Percentiles rank a stretch among this genome's conserved stretches.
phyloP scores from a whole-genome alignment of 2,113 vertebrate species.

The Loxodonta africana region DNA sequence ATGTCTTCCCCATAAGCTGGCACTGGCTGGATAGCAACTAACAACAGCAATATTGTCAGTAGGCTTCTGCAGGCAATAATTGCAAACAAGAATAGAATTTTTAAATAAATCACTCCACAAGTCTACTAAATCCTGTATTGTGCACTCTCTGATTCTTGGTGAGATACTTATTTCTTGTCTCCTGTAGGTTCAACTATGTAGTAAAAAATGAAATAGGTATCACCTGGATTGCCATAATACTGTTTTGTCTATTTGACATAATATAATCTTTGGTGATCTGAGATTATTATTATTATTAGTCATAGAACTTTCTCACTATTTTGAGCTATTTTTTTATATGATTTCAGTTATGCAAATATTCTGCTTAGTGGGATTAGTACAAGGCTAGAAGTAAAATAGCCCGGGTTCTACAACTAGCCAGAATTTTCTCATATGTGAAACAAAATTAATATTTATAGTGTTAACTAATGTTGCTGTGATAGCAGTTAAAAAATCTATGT shows the following conservation, averaged over 20 bases:
- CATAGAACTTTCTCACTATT: neutral
- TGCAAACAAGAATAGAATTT: neutral
- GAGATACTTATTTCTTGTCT: neutral
- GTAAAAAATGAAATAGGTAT: neutral
- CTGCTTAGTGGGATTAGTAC: neutral
- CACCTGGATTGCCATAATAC: neutral
- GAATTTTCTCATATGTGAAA: neutral
- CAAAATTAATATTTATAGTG: neutral
- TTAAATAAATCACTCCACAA: neutral
- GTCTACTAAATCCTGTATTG: neutral
- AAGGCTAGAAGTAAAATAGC: neutral
- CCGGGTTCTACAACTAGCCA: neutral
- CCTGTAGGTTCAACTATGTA: neutral
- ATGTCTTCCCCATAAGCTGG: neutral
- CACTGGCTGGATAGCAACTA: too few species aligned
- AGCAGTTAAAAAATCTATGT: neutral
- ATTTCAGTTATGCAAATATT: neutral
- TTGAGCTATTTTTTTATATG: neutral
- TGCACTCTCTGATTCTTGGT: neutral
- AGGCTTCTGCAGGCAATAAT: constrained; percentile 7
- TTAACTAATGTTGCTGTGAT: neutral
- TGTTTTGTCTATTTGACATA: neutral
- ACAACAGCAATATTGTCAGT: neutral
- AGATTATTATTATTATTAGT: neutral
- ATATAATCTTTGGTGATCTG: neutral